These are phyloP conservation scores for Drosophila lacertosa DNA, from an alignment of 1,140 invertebrate genomes.

Conservation along the genomic window DNA sequence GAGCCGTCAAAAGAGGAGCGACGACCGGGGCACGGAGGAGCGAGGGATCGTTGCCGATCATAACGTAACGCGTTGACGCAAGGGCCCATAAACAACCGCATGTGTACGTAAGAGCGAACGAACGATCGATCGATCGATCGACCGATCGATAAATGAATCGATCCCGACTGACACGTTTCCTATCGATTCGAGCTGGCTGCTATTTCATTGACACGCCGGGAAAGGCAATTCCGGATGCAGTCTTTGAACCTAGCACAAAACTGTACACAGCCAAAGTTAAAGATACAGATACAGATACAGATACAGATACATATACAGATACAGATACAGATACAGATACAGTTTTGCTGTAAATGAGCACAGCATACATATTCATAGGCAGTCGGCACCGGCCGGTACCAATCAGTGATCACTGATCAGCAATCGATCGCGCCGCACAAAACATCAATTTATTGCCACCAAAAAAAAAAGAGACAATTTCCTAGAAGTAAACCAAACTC, in stretches of 20 bases:
- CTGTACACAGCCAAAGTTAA: neutral
- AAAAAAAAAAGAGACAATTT: slow-evolving; percentile 21
- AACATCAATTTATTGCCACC: slow-evolving; percentile 5
- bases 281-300: neutral
- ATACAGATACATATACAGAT: neutral
- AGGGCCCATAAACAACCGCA: slow-evolving; percentile 68
- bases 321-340: neutral
- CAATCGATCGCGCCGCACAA: slow-evolving; percentile 7
- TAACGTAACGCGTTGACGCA: slow-evolving; percentile 70
- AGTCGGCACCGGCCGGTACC: slow-evolving; percentile 28
- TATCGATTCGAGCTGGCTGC: slow-evolving; percentile 32
- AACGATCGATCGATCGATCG: neutral
- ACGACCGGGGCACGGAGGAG: neutral
- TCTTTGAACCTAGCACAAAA: slow-evolving; percentile 45
- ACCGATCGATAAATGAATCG: neutral
- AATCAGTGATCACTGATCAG: too few species aligned
- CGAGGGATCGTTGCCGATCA: neutral
- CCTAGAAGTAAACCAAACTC: slow-evolving; percentile 38
- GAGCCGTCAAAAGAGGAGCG: slow-evolving; percentile 56
- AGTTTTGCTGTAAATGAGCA: neutral
- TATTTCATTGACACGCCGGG: slow-evolving; percentile 45
- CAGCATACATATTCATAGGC: slow-evolving; percentile 32
- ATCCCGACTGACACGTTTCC: slow-evolving; percentile 48
- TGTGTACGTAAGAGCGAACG: slow-evolving; percentile 13
- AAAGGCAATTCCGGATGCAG: slow-evolving; percentile 60